Conservation (phyloP, 2,113 vertebrate genomes). For the Capreolus pygargus region DNA sequence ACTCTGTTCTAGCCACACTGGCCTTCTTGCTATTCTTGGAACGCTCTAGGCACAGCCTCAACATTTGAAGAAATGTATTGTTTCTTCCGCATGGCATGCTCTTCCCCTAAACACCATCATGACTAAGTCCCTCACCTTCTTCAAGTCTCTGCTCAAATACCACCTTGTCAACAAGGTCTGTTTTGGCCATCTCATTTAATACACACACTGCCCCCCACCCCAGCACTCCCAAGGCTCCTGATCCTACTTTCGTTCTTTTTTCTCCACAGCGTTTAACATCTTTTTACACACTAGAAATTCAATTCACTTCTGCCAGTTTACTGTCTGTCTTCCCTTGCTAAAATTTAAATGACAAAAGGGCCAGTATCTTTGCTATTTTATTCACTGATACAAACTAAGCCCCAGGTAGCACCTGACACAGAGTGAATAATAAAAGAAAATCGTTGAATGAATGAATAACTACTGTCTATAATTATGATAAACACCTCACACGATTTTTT, state of each 20-base stretch:
- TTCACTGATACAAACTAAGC: background rate
- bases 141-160: background rate
- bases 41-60: background rate
- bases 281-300: background rate
- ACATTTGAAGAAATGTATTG: background rate
- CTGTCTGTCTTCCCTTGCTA: background rate
- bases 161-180: background rate
- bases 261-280: background rate
- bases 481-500: background rate
- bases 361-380: background rate
- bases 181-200: background rate
- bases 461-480: background rate
- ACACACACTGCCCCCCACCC: rapidly evolving
- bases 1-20: background rate
- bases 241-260: background rate
- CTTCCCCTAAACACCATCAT: background rate
- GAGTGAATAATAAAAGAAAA: background rate
- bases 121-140: background rate
- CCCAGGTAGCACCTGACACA: background rate
- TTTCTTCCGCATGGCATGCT: background rate
- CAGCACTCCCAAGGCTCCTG: background rate
- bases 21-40: background rate
- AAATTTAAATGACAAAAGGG: background rate
- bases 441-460: background rate
- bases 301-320: background rate